Conservation (phyloP, 2,888 invertebrate species). For the Myopa tessellatipennis region DNA sequence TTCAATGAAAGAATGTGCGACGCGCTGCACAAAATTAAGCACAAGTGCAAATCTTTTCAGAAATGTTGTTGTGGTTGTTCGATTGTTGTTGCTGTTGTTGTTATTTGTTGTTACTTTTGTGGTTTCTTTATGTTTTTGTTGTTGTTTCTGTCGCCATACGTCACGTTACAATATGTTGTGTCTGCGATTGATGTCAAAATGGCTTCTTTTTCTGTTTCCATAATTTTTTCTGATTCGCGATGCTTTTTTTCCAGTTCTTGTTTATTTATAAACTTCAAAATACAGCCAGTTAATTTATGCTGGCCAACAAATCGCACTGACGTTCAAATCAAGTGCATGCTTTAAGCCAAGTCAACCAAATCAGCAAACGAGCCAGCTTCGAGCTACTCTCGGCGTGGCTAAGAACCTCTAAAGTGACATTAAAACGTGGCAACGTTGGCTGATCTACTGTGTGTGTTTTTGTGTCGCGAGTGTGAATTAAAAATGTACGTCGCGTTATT, state of each 20-base stretch:
- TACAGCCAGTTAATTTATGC: neutral
- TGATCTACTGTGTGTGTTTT: neutral
- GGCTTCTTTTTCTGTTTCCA: neutral
- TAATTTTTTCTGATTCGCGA: neutral
- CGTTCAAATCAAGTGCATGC: neutral
- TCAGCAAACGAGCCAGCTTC: neutral
- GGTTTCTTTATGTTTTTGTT: neutral
- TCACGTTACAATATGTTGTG: neutral
- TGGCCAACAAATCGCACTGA: neutral
- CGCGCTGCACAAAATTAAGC: conserved; percentile 7
- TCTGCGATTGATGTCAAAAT: conserved; percentile 11
- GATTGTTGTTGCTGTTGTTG: neutral
- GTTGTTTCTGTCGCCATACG: neutral
- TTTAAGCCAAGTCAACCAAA: neutral
- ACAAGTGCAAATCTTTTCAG: neutral
- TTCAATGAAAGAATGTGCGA: neutral
- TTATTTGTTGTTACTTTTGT: neutral
- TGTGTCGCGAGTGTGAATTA: neutral
- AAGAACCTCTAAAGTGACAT: conserved; percentile 1
- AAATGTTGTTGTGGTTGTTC: neutral
- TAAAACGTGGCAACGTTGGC: neutral
- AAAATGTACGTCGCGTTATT: neutral
- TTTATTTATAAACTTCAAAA: neutral
- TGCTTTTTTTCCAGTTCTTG: neutral
- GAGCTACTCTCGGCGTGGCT: neutral